Conservation (phyloP, 2,888 invertebrate genomes). For the Sinopyrophorus schimmeli region DNA sequence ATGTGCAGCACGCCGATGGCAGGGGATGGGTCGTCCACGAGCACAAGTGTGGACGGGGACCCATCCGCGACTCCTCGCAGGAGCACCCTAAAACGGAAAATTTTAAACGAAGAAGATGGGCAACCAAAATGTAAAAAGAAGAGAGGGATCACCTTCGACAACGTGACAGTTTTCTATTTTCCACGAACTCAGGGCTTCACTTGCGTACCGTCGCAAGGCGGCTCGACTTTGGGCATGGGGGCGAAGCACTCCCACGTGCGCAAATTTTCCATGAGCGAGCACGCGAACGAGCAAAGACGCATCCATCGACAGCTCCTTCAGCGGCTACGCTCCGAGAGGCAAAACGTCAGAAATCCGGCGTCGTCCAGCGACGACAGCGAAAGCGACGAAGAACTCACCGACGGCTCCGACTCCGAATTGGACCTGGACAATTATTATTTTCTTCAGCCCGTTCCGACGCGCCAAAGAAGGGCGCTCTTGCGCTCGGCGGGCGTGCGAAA, state of each 20-base stretch:
- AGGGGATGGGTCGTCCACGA: slow-evolving; percentile 38
- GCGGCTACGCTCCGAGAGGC: slow-evolving; percentile 70
- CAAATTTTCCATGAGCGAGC: slow-evolving; percentile 83
- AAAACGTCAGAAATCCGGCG: slow-evolving; percentile 54
- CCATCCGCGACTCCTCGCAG: slow-evolving; percentile 50
- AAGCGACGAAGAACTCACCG: slow-evolving; percentile 84
- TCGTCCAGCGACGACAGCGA: slow-evolving; percentile 53
- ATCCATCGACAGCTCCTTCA: slow-evolving; percentile 81
- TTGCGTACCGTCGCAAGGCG: slow-evolving; percentile 88
- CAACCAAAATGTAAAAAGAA: slow-evolving; percentile 67
- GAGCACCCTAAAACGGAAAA: slow-evolving; percentile 73
- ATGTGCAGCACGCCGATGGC: slow-evolving; percentile 14
- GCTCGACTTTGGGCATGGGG: slow-evolving; percentile 93
- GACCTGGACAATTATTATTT: slow-evolving; percentile 90
- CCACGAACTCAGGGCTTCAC: slow-evolving; percentile 90
- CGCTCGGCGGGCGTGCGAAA: slow-evolving; percentile 92
- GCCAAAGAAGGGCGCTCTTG: slow-evolving; percentile 84
- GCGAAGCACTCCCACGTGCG: slow-evolving; percentile 70
- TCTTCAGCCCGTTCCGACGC: slow-evolving; percentile 88
- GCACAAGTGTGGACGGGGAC: slow-evolving; percentile 26
- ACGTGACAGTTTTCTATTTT: slow-evolving; percentile 94
- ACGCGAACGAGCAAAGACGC: slow-evolving; percentile 85
- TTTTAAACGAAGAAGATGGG: slow-evolving; percentile 56
- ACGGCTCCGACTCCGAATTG: slow-evolving; percentile 79
- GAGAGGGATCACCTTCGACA: slow-evolving; percentile 84